These are phyloP conservation scores for Crambe crambe DNA, from an alignment of 37 sponge, comb jelly and placozoan species.

Conservation along the genomic window DNA sequence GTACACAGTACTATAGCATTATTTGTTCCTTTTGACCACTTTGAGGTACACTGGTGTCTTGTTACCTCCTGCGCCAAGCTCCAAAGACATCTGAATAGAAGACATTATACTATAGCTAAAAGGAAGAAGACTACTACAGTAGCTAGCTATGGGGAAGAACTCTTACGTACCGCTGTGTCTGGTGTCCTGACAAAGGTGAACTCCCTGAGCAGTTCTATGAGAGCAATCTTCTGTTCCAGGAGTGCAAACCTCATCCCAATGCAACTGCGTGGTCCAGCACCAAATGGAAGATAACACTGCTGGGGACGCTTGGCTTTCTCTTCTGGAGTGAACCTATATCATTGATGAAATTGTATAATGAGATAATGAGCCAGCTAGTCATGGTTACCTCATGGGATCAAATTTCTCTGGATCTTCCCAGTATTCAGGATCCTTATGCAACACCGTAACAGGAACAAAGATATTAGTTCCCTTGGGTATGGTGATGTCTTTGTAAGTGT, in stretches of 20 bases:
- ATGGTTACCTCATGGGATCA: slow-evolving; percentile 80
- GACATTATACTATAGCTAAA: too few relatives aligned
- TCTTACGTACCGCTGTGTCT: slow-evolving; percentile 68
- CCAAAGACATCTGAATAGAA: too few relatives aligned
- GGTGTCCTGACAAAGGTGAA: slow-evolving; percentile 40
- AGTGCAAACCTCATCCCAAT: slow-evolving; percentile 77
- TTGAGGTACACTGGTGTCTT: too few relatives aligned
- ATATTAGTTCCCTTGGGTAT: slow-evolving; percentile 51
- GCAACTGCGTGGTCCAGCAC: slow-evolving; percentile 69
- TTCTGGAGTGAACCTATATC: slow-evolving; percentile 60
- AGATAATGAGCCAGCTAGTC: too few relatives aligned
- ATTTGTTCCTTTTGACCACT: too few relatives aligned
- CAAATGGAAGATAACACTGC: slow-evolving; percentile 61
- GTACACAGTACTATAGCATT: too few relatives aligned
- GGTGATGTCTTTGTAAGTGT: slow-evolving; percentile 3
- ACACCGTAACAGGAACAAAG: slow-evolving; percentile 30
- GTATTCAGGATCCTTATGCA: slow-evolving; percentile 69
- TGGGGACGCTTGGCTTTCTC: slow-evolving; percentile 50
- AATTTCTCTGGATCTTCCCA: slow-evolving; percentile 82
- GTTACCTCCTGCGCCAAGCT: too few relatives aligned
- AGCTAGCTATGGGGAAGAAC: too few relatives aligned
- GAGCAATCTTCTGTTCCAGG: slow-evolving; percentile 69
- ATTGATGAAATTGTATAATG: too few relatives aligned
- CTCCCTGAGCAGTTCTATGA: slow-evolving; percentile 46
- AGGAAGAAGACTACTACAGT: too few relatives aligned